These are phyloP conservation scores for Anastrepha obliqua DNA, from an alignment of 1,140 invertebrate species.

Conservation along the genomic window DNA sequence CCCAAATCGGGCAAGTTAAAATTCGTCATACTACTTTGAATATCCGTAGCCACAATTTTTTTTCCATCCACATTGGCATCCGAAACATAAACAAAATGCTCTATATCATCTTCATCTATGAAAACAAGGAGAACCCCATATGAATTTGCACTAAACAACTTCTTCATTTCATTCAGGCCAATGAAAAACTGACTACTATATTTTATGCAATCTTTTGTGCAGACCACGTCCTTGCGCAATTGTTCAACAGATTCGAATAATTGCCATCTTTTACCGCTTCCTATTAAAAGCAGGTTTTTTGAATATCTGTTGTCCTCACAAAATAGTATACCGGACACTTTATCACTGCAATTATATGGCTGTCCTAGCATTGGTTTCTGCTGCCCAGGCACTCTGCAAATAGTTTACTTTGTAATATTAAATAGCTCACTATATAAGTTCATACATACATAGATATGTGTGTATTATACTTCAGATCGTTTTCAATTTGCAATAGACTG, in stretches of 20 bases:
- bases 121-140: not conserved
- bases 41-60: not conserved
- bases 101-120: not conserved
- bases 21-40: not conserved
- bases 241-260: too few relatives aligned
- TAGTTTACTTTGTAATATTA: too few relatives aligned
- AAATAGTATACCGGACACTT: not conserved
- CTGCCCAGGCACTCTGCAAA: not conserved
- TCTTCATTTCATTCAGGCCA: not conserved
- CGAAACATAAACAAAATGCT: constrained; percentile 18
- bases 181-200: not conserved
- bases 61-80: not conserved
- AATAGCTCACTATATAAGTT: too few relatives aligned
- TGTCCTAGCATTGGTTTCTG: not conserved
- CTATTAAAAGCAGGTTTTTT: not conserved
- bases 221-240: too few relatives aligned
- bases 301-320: constrained; percentile 38
- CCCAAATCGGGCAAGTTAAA: not conserved
- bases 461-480: not conserved
- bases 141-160: not conserved
- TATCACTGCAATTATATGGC: not conserved
- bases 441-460: not conserved
- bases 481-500: not conserved
- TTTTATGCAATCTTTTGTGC: not conserved
- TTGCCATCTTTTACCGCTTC: not conserved